Conservation (phyloP, 2,797 vertebrate species). For the Paguma larvata region DNA sequence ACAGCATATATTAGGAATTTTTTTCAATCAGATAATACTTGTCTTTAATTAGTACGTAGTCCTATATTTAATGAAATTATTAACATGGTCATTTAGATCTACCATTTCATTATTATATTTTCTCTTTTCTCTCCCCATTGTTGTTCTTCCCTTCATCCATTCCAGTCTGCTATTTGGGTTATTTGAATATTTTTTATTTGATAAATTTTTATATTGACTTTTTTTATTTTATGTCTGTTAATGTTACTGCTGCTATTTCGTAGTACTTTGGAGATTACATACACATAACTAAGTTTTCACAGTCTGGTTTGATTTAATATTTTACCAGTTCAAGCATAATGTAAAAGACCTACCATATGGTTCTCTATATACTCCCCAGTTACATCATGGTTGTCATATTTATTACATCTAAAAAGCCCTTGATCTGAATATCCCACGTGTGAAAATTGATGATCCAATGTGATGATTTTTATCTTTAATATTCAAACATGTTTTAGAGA, state of each 20-base stretch:
- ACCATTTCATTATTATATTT: not conserved
- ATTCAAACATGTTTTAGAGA: not conserved
- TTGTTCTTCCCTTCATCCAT: not conserved
- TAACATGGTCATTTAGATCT: not conserved
- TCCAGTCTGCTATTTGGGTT: not conserved
- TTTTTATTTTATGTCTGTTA: no score
- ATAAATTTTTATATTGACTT: not conserved
- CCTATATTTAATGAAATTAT: not conserved
- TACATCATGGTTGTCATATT: not conserved
- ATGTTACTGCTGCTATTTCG: not conserved
- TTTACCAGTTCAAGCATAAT: not conserved
- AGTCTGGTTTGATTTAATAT: not conserved
- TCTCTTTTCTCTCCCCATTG: not conserved
- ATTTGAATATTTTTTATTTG: not conserved
- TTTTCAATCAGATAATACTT: not conserved
- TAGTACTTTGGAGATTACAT: not conserved
- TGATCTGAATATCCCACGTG: not conserved
- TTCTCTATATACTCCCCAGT: not conserved
- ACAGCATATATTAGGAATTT: not conserved
- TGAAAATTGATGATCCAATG: not conserved
- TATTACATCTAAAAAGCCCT: not conserved
- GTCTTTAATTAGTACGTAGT: not conserved
- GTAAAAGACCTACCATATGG: not conserved
- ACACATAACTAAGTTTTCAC: not conserved
- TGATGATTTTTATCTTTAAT: not conserved